phyloP scores from a whole-genome alignment of 2,797 vertebrate genomes.

The Pseudochromis fuscus region DNA sequence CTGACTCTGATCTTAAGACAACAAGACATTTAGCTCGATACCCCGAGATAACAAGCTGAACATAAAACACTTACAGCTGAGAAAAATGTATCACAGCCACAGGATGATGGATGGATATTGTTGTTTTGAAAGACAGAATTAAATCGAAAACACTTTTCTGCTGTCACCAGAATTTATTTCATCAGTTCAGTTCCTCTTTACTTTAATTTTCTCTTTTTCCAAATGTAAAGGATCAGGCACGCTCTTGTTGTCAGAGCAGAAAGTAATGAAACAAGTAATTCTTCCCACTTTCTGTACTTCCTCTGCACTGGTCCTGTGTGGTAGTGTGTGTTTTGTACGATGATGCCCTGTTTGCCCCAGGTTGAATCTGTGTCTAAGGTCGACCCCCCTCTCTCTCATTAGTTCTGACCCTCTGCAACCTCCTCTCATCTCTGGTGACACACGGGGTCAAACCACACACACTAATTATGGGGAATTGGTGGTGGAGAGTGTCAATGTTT shows the following conservation, averaged over 20 bases:
- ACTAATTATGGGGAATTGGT: conserved; percentile 72
- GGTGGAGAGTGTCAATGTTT: conserved; percentile 66
- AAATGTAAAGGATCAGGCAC: conserved; percentile 21
- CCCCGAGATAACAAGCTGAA: conserved; percentile 49
- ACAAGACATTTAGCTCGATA: conserved; percentile 54
- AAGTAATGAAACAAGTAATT: conserved; percentile 40
- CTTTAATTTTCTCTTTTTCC: conserved; percentile 17
- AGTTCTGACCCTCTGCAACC: conserved; percentile 73
- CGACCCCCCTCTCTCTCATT: conserved; percentile 78
- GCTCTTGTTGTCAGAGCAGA: neutral
- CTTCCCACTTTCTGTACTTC: neutral
- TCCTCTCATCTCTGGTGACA: conserved; percentile 75
- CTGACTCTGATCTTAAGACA: conserved; percentile 64
- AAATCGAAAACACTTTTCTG: conserved; percentile 44
- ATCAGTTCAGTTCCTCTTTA: conserved; percentile 20
- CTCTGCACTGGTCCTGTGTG: conserved; percentile 26
- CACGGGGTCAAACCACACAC: conserved; percentile 66
- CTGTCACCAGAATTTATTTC: conserved; percentile 45
- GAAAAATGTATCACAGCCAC: neutral
- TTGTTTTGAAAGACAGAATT: conserved; percentile 19
- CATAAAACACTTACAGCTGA: conserved; percentile 47
- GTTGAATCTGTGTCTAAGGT: conserved; percentile 72
- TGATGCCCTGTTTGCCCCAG: conserved; percentile 57
- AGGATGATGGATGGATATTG: conserved; percentile 10
- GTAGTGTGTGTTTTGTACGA: conserved; percentile 56